These are phyloP conservation scores for Idaea straminata DNA, from an alignment of 2,888 invertebrate genomes.

Conservation along the genomic window DNA sequence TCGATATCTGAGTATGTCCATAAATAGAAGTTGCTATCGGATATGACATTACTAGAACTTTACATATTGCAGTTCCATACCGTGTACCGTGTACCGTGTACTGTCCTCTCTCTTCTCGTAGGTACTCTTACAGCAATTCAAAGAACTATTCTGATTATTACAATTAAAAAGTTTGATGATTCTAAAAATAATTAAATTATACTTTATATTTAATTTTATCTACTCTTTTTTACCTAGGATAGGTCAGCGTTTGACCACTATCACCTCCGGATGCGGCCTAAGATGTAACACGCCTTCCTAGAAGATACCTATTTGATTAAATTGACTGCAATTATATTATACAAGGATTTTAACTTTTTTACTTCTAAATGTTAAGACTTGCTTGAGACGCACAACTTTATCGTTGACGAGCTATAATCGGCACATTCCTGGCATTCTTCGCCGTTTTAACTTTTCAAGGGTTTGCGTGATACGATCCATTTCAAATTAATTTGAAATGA, in stretches of 20 bases:
- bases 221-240: too few species aligned
- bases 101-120: not conserved
- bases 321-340: too few species aligned
- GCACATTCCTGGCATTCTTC: not conserved
- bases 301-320: too few species aligned
- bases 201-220: too few species aligned
- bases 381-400: not conserved
- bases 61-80: not conserved
- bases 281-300: too few species aligned
- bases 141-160: not conserved
- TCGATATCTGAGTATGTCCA: not conserved
- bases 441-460: not conserved
- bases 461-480: not conserved
- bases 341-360: not conserved
- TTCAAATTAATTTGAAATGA: not conserved
- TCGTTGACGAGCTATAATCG: not conserved
- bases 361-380: too few species aligned
- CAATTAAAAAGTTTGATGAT: too few species aligned
- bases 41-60: not conserved
- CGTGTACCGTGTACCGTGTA: not conserved
- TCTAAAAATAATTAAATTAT: too few species aligned
- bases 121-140: not conserved
- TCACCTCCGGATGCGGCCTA: too few species aligned
- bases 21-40: not conserved
- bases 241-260: too few species aligned